Conservation (phyloP, 2,888 invertebrate genomes). For the Drosophila bunnanda region DNA sequence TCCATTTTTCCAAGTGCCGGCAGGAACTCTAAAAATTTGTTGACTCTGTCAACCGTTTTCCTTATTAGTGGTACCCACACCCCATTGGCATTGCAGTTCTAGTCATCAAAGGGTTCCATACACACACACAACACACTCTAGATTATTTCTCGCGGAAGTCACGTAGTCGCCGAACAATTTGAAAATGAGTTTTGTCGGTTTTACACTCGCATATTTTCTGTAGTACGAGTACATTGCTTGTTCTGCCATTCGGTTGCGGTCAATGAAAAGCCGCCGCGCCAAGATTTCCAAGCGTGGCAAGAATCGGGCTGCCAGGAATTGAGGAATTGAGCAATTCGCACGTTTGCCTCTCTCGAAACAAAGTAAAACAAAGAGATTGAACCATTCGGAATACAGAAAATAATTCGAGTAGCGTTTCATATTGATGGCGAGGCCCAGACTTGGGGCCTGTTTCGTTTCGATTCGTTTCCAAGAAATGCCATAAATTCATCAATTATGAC, state of each 20-base stretch:
- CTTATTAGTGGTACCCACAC: conserved; percentile 43
- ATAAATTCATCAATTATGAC: conserved; percentile 81
- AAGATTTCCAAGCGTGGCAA: conserved; percentile 42
- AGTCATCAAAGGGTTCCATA: conserved; percentile 41
- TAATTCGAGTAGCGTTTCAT: conserved; percentile 58
- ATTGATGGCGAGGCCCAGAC: conserved; percentile 39
- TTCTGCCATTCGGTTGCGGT: conserved; percentile 63
- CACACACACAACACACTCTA: conserved; percentile 20
- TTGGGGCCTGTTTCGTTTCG: conserved; percentile 39
- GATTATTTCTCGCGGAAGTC: conserved; percentile 73
- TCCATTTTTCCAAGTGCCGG: neutral
- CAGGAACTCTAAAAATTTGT: conserved; percentile 6
- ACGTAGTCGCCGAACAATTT: conserved; percentile 76
- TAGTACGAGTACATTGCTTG: conserved; percentile 38
- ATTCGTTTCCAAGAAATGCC: conserved; percentile 67
- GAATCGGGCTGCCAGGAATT: conserved; percentile 38
- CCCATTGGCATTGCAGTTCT: conserved; percentile 22
- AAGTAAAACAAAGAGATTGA: conserved; percentile 68
- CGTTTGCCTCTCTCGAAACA: conserved; percentile 73
- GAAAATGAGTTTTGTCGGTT: conserved; percentile 80
- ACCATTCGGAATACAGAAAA: conserved; percentile 41
- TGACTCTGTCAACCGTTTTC: conserved; percentile 29
- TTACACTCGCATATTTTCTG: conserved; percentile 60
- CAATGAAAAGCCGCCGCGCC: conserved; percentile 70
- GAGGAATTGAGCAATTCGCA: conserved; percentile 78